Evolutionary conservation across 2,797 vertebrate species (phyloP).

Genomic region (Columba guinea): DNA sequence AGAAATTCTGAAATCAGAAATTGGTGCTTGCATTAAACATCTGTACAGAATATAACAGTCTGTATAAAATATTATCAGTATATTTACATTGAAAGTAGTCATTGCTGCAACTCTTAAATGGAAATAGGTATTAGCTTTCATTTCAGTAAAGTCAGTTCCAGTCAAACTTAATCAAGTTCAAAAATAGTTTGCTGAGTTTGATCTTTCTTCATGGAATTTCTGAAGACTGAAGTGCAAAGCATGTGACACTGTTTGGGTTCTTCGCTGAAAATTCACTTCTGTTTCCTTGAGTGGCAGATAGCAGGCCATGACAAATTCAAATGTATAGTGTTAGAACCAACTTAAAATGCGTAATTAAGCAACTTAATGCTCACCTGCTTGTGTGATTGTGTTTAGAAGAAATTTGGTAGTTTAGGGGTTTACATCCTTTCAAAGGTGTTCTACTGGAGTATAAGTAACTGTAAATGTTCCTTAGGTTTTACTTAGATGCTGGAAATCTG

Average conservation of each 20-base stretch:
- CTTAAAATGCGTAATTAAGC: background rate
- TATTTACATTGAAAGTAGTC: background rate
- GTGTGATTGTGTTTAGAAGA: background rate
- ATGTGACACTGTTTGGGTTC: background rate
- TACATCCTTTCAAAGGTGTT: background rate
- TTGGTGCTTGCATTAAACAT: background rate
- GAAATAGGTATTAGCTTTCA: background rate
- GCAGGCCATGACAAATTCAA: background rate
- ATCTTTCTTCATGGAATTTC: background rate
- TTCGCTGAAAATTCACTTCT: background rate
- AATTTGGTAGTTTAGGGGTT: background rate
- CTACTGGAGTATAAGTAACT: background rate
- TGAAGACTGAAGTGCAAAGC: background rate
- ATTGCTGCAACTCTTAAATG: background rate
- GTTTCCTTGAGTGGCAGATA: background rate
- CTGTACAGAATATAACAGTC: background rate
- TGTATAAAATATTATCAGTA: background rate
- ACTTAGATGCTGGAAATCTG: background rate
- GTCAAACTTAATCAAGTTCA: background rate
- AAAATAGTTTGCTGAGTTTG: background rate
- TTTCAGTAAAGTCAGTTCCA: background rate
- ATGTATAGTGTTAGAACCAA: background rate
- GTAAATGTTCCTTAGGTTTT: background rate
- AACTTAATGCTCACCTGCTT: background rate
- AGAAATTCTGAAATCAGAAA: background rate